phyloP scores from a whole-genome alignment of 1,140 invertebrate species.

The Panagrolaimus sp. region DNA sequence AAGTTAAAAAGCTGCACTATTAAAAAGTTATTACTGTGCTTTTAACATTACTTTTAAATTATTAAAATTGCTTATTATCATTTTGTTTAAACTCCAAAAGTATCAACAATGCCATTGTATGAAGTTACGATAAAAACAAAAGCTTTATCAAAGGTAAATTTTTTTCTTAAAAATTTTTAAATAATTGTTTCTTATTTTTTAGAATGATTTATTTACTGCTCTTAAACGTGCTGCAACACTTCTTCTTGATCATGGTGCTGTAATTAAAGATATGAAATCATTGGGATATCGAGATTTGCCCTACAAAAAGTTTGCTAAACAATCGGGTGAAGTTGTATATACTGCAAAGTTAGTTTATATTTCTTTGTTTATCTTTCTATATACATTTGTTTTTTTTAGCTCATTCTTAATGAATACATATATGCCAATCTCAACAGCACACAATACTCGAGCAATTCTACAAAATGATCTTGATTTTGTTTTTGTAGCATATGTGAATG shows the following conservation, averaged over 20 bases:
- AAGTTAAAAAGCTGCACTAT: no score
- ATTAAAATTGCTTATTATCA: no score
- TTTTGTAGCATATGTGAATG: background rate
- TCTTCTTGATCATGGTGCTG: conserved; percentile 52
- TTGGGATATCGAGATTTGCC: conserved; percentile 55
- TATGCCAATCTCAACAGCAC: conserved; percentile 39
- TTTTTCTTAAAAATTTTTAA: conserved; percentile 4
- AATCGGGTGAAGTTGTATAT: conserved; percentile 49
- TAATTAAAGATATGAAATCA: conserved; percentile 50
- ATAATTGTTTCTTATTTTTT: conserved; percentile 22
- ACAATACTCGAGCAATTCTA: conserved; percentile 33
- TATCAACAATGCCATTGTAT: conserved; percentile 49
- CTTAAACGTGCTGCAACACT: conserved; percentile 44
- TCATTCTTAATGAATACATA: conserved; percentile 50
- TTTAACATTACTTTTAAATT: no score
- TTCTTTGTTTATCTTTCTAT: conserved; percentile 4
- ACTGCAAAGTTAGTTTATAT: conserved; percentile 49
- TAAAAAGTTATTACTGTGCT: no score
- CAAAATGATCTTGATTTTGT: conserved; percentile 54
- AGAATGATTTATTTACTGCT: conserved; percentile 50
- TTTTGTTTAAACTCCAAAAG: no score
- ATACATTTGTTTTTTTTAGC: conserved; percentile 35
- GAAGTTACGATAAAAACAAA: conserved; percentile 54
- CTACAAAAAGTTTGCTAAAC: conserved; percentile 40
- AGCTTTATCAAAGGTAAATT: conserved; percentile 48